Base-by-base conservation (phyloP, 2,888 invertebrate genomes). In the Phengaris alcon region DNA sequence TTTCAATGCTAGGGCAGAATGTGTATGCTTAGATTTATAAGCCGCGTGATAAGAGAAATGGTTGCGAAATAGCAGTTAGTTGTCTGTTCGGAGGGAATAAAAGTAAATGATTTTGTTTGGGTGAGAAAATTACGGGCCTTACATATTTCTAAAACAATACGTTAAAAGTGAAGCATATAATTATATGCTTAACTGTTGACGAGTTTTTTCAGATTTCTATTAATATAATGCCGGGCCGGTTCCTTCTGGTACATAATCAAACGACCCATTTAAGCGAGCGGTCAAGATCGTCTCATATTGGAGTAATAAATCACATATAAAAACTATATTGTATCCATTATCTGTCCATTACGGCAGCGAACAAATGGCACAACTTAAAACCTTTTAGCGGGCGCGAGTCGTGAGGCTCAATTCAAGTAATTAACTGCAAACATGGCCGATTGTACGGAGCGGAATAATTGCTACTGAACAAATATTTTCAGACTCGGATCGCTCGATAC, bases 341-440 rank as follows among this genome's bases (percentile, higher is more conserved):
- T 92, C 92, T 88, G 88, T 89, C 91, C 91, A 92, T 91, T 91
- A 93, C 88, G 86, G 85, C 79, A 80, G 82, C 84, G 84, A 90
- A 90, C 88, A 90, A 91, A 91, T 90, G 91, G 89, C 86, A 84
- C 86, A 84, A 87, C 87, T 91, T 91, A 89, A 91, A 90, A 88
- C 90, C 89, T 91, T 93, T 92, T 90, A 92, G 85, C 84, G 85
- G 81, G 85, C 83, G 86, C 83, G 86, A 90, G 88, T 92, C 93
- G 93, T 93, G 93, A 91, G 88, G 86, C 87, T 84, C 86, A 87
- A 87, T 80, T 79, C 83, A 77, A 86, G 90, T 91, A 93, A 93
- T 93, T 92, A 93, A 88, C 89, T 80, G 81, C 79, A 75, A 81
- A 82, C 85, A 51, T 51, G 51, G 48, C 35, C 22, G 72, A 54